Evolutionary conservation across 2,797 vertebrate genomes (phyloP), one percentile per base, ranked within the genome.

Genomic region (Echeneis naucrates): DNA sequence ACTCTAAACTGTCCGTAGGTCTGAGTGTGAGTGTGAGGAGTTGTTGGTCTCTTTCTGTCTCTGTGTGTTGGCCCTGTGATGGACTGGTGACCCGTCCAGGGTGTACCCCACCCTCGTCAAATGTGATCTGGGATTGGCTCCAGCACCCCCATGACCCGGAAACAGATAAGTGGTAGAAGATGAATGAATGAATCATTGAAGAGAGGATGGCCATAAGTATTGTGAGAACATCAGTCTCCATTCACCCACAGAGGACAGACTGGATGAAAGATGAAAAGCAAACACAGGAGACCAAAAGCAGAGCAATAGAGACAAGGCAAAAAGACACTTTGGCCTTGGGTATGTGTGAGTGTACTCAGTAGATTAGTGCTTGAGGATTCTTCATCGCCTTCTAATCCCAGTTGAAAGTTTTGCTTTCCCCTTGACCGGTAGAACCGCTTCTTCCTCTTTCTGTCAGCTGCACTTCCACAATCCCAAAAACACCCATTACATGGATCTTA

Each of bases 331-430:
- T 53, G 0, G 55, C 0, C 58, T 54, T 53, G 60, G 38, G 59
- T 32, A 12, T 44, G 54, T 77, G 72, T 68, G 60, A 65, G 81
- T 57, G 78, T 78, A 77, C 32, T 4, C 50, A 72, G 71, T 67
- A 89, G 89, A 93, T 91, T 90, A 92, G 68, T 80, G 86, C 82
- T 87, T 81, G 62, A 79, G 83, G 81, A 84, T 78, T 88, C 90
- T 62, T 86, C 79, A 47, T 67, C 60, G 45, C 72, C 58, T 14
- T 60, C 71, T 90, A 92, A 91, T 91, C 89, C 87, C 80, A 83
- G 55, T 4, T 78, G 86, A 87, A 78, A 82, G 73, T 86, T 84
- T 52, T 57, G 75, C 81, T 80, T 68, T 72, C 74, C 68, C 54
- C 61, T 44, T 70, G 40, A 33, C 77, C 8, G 38, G 63, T 80